Base-by-base conservation (phyloP, 2,797 vertebrate genomes). In the Ptychadena robeensis region DNA sequence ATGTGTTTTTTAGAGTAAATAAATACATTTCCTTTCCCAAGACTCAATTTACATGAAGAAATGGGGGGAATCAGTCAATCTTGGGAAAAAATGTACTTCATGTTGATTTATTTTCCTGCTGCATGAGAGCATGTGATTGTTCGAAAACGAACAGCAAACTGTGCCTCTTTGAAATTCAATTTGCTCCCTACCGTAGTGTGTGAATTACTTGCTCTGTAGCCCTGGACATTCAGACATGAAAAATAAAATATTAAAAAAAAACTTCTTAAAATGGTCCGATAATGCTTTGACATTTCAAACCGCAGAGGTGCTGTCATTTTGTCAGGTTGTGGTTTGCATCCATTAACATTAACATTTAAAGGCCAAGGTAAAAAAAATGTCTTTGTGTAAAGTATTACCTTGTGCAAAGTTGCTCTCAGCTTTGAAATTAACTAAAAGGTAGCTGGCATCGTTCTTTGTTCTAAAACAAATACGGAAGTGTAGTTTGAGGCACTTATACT, bases 331-430 rank as follows among this genome's bases (percentile, higher is more conserved):
- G 81, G 64, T 85, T 85, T 85, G 72, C 83, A 85, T 85, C 83
- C 78, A 85, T 85, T 85, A 85, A 81, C 83, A 85, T 85, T 85
- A 85, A 80, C 83, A 80, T 85, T 80, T 80, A 85, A 85, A 85
- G 83, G 83, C 83, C 83, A 85, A 80, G 71, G 67, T 73, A 59
- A 76, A 74, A 85, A n/a, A 80, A 85, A 68, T 75, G 35, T 12
- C 34, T 68, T 80, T 76, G 70, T 80, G 72, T 69, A 76, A 85
- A 80, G 71, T 69, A 80, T 85, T 74, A 80, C 65, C 65, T 76
- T 80, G 79, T 81, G 61, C 32, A 70, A 80, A 70, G 65, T 84
- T 84, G 53, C 35, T 27, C 66, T 48, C 34, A 76, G 73, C 78
- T 78, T 71, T 72, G 66, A 82, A 76, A 76, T 82, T 69, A 74